Evolutionary conservation across 2,888 invertebrate genomes (phyloP).

Genomic region (Homarus gammarus): DNA sequence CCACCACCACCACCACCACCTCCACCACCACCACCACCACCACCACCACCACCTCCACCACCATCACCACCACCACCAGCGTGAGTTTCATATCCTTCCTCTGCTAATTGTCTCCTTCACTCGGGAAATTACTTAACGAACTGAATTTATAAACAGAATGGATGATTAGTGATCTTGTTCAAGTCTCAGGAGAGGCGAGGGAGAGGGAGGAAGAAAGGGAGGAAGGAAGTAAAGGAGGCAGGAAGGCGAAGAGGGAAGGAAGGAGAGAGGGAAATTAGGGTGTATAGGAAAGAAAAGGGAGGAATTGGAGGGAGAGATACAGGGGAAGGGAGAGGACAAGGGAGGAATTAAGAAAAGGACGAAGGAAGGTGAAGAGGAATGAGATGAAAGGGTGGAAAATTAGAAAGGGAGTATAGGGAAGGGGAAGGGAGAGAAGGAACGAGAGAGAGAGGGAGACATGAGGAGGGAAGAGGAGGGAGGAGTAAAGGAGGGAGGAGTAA

Average conservation of each 20-base stretch:
- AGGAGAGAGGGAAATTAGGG: background rate
- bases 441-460: too few species aligned
- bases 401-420: too few species aligned
- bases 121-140: background rate
- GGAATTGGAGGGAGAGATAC: background rate
- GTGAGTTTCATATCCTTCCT: background rate
- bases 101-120: background rate
- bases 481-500: too few species aligned
- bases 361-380: too few species aligned
- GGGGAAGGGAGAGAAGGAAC: too few species aligned
- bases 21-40: background rate
- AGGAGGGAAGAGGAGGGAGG: too few species aligned
- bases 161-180: background rate
- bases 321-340: background rate
- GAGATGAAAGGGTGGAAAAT: too few species aligned
- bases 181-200: background rate
- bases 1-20: background rate
- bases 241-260: background rate
- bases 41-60: background rate
- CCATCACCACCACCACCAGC: background rate
- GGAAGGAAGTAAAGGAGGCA: background rate
- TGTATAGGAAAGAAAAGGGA: background rate
- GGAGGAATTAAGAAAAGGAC: background rate
- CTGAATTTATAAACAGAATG: background rate
- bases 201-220: background rate